Percentiles rank a stretch among this genome's conserved stretches.
These are phyloP conservation scores for Ericerus pela DNA, from an alignment of 1,140 invertebrate genomes.

Conservation along the genomic window DNA sequence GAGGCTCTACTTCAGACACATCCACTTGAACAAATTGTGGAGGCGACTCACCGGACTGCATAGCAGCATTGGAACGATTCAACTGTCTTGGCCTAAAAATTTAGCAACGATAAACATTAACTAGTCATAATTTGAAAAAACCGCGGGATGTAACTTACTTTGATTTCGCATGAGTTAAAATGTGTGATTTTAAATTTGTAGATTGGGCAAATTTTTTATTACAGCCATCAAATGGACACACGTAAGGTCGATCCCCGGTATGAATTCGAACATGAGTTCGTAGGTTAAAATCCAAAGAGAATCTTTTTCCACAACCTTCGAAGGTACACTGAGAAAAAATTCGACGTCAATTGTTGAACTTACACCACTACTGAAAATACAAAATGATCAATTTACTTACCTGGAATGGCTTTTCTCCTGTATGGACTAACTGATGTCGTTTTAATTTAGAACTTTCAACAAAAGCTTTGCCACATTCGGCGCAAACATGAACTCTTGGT, in stretches of 20 bases:
- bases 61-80: no score
- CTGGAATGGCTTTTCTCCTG: constrained; percentile 87
- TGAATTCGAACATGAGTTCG: constrained; percentile 94
- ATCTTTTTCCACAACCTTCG: constrained; percentile 94
- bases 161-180: constrained; percentile 91
- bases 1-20: constrained; percentile 41
- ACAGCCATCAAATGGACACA: constrained; percentile 95
- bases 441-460: constrained; percentile 95
- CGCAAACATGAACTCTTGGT: constrained; percentile 89
- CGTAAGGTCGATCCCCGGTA: constrained; percentile 91
- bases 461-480: constrained; percentile 96
- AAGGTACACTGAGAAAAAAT: constrained; percentile 68
- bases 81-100: no score
- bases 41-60: no score
- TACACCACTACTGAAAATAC: neutral
- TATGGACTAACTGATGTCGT: constrained; percentile 84
- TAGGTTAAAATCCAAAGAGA: constrained; percentile 90
- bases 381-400: constrained; percentile 28
- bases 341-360: no score
- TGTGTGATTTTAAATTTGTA: constrained; percentile 95
- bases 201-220: constrained; percentile 98
- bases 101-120: no score
- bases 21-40: constrained; percentile 52
- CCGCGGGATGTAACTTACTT: no score
- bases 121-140: no score